phyloP scores from a whole-genome alignment of 2,797 vertebrate genomes.

The Lepus oiostolus region DNA sequence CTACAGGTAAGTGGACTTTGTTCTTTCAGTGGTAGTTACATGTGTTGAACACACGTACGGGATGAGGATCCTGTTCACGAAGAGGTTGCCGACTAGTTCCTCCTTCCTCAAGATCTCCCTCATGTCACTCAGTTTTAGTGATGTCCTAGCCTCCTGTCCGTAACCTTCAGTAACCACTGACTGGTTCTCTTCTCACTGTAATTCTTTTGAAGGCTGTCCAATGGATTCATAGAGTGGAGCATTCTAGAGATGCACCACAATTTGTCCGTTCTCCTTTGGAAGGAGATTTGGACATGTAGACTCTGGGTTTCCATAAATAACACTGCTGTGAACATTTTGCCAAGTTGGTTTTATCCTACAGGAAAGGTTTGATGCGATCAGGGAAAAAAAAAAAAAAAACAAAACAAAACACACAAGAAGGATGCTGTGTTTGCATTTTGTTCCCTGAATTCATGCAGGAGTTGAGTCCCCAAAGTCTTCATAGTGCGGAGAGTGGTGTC shows the following conservation, averaged over 20 bases:
- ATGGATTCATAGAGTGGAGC: neutral
- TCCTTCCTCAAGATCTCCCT: neutral
- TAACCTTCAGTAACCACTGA: neutral
- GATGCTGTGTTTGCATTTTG: too few relatives aligned
- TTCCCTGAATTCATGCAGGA: too few relatives aligned
- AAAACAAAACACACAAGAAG: too few relatives aligned
- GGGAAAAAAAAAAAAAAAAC: conserved; percentile 9
- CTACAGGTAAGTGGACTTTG: neutral
- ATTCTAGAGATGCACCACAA: fast-evolving
- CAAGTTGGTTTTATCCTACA: neutral
- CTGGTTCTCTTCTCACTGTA: neutral
- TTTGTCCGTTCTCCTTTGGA: neutral
- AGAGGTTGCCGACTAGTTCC: neutral
- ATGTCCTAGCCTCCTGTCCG: neutral
- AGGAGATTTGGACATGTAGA: neutral
- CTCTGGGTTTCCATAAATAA: neutral
- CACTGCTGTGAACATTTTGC: neutral
- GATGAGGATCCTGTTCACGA: neutral
- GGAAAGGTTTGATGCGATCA: neutral
- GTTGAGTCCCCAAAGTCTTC: too few relatives aligned
- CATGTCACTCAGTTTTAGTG: neutral
- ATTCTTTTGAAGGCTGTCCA: neutral
- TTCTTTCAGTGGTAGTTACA: neutral
- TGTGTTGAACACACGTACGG: neutral
- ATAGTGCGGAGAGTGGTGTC: too few relatives aligned